Evolutionary conservation across 2,888 invertebrate species (phyloP).

Genomic region (Ctenicera cuprea): DNA sequence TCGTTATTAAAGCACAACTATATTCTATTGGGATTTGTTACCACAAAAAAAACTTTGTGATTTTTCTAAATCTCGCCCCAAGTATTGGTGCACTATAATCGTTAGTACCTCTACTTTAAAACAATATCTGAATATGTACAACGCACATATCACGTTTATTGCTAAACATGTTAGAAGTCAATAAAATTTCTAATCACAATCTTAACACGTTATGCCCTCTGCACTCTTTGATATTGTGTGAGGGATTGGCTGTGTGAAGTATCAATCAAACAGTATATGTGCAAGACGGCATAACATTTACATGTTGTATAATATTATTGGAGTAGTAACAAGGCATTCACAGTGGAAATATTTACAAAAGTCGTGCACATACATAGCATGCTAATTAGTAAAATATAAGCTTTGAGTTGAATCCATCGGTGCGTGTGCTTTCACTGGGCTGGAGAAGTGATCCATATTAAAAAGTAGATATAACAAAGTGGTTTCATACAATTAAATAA

Average conservation of each 20-base stretch:
- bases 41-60: too few relatives aligned
- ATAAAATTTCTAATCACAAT: not conserved
- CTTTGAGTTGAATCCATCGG: conserved; percentile 60
- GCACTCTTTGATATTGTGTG: not conserved
- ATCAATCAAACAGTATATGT: not conserved
- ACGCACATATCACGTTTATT: not conserved
- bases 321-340: conserved; percentile 14
- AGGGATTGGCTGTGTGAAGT: not conserved
- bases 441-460: conserved; percentile 48
- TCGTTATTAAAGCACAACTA: too few relatives aligned
- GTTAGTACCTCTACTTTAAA: too few relatives aligned
- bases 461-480: conserved; percentile 11
- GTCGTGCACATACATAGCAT: conserved; percentile 61
- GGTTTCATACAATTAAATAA: conserved; percentile 5
- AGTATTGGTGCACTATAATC: too few relatives aligned
- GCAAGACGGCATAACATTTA: conserved; percentile 36
- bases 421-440: conserved; percentile 64
- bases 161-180: not conserved
- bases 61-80: too few relatives aligned
- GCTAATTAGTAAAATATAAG: conserved; percentile 57
- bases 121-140: not conserved
- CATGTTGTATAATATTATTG: conserved; percentile 11
- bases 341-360: conserved; percentile 43
- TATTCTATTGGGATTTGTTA: too few relatives aligned
- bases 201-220: conserved; percentile 31